Evolutionary conservation across 30 jellyfish, hydroid and myxozoan genomes (phyloP), one percentile per base, ranked within the genome.

Genomic region (Turritopsis rubra): DNA sequence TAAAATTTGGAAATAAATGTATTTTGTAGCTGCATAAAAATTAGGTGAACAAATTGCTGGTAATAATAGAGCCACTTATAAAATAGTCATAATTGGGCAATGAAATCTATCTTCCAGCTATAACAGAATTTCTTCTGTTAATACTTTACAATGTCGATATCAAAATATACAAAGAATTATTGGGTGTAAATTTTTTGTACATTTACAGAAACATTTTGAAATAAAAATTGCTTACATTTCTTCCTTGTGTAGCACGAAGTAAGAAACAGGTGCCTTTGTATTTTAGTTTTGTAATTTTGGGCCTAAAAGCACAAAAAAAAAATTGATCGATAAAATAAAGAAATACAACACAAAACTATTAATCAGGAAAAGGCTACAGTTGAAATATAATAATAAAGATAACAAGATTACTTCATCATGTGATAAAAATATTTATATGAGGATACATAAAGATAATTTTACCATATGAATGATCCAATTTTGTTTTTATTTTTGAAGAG

Each of bases 401-500:
- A 21, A 22, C 8, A 18, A 81, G 29, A 27, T 9, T 27, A 65
- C n/a, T n/a, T n/a, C n/a, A n/a, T n/a, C n/a, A n/a, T n/a, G n/a
- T n/a, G n/a, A n/a, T n/a, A n/a, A n/a, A n/a, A n/a, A n/a, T n/a
- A n/a, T n/a, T n/a, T n/a, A n/a, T n/a, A n/a, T n/a, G n/a, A n/a
- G 9, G 60, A 41, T 41, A 41, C 60, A 41, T 41, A 5, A 41
- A 3, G 60, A 41, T 41, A 41, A 41, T 13, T 22, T 1, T 83
- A 94, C 99, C 99, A 94, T 24, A 94, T 94, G 81, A 94, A 94
- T 72, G 97, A 89, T 30, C 99, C 99, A 18, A 94, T 94, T 78
- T 94, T 94, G 86, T 86, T 94, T 80, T 95, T 89, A 79, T 81
- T 87, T 84, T 91, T 82, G 71, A 89, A 94, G 71, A 94, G 82